A percentile compares a stretch with the other conserved stretches of the same genome.
Evolutionary conservation across 2,113 vertebrate species (phyloP).

Genomic region (Eurypyga helias): DNA sequence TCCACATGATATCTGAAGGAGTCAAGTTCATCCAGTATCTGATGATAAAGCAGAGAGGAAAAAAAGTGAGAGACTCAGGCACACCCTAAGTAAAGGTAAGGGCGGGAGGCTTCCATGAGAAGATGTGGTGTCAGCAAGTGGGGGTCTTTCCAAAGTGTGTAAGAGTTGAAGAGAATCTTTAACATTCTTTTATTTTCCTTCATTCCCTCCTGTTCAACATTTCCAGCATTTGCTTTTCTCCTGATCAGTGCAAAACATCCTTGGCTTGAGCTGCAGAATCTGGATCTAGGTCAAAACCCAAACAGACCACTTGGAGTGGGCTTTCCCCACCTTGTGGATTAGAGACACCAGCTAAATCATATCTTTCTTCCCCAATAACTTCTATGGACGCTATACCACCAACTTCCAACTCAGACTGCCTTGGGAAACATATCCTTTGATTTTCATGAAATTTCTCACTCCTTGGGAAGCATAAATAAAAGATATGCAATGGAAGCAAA

Average conservation of each 20-base stretch:
- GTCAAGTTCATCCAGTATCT: slow-evolving; percentile 80
- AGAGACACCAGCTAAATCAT: neutral
- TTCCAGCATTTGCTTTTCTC: neutral
- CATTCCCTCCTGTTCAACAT: neutral
- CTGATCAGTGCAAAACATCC: neutral
- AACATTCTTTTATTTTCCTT: neutral
- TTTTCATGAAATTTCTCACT: neutral
- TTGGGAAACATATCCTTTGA: neutral
- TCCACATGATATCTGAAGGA: slow-evolving; percentile 81
- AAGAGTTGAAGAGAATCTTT: neutral
- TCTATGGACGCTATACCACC: neutral
- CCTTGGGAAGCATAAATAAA: neutral
- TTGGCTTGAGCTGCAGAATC: neutral
- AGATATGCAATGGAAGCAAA: neutral
- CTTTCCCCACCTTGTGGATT: neutral
- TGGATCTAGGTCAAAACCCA: neutral
- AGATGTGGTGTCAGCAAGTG: neutral
- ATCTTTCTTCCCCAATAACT: neutral
- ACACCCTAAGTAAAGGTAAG: neutral
- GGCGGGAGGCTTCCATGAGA: neutral
- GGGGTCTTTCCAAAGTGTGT: neutral
- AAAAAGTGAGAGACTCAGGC: neutral
- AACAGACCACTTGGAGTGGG: neutral
- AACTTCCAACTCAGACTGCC: neutral
- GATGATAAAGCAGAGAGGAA: neutral